Evolutionary conservation across 2,113 vertebrate genomes (phyloP).

Genomic region (Tenebrosternarchus preto): DNA sequence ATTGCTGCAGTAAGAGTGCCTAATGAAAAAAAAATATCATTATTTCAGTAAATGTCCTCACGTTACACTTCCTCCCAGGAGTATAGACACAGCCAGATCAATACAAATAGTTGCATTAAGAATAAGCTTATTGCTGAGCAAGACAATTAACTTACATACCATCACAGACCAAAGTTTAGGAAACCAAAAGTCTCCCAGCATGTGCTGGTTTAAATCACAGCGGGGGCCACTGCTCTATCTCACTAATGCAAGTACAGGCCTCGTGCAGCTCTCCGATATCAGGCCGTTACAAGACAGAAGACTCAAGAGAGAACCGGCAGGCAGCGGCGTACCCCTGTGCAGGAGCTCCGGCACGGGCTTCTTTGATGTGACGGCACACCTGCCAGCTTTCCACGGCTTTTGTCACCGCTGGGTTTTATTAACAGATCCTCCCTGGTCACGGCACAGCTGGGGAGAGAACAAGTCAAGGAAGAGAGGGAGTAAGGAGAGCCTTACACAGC

Average conservation of each 20-base stretch:
- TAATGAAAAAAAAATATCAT: conserved; percentile 17
- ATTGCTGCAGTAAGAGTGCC: conserved; percentile 14
- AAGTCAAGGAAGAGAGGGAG: background rate
- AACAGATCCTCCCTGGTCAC: conserved; percentile 31
- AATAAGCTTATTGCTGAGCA: conserved; percentile 40
- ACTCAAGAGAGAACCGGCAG: background rate
- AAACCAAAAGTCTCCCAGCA: conserved; percentile 4
- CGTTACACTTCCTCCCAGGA: conserved; percentile 40
- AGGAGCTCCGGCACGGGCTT: background rate
- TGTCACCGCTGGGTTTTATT: conserved; percentile 35
- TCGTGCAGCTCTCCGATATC: conserved; percentile 23
- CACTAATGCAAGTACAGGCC: conserved; percentile 13
- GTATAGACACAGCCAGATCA: conserved; percentile 27
- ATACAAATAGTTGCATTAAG: conserved; percentile 47
- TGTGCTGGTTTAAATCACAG: background rate
- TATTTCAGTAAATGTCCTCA: conserved; percentile 48
- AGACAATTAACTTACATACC: conserved; percentile 32
- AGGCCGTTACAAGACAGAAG: background rate
- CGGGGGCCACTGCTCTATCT: background rate
- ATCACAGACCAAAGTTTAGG: background rate
- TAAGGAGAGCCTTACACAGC: background rate
- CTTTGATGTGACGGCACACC: conserved; percentile 33
- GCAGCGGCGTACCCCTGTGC: background rate
- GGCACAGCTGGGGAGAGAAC: background rate
- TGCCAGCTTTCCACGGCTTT: conserved; percentile 23